Conservation (phyloP, 2,888 invertebrate species). For the Drosophila birchii region DNA sequence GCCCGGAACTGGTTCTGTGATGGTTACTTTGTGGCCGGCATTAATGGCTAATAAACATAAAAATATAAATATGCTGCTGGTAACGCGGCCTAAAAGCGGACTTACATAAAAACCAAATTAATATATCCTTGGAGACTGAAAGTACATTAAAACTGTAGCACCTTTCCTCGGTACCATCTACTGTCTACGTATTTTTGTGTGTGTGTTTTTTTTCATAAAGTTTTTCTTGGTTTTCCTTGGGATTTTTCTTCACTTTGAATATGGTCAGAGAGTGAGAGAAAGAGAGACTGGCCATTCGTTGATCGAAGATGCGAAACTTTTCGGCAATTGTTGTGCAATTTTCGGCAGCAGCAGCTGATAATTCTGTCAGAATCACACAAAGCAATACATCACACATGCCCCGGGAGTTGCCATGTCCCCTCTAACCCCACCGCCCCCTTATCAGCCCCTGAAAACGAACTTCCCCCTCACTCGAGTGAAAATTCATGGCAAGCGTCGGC, state of each 20-base stretch:
- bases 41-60: conserved; percentile 77
- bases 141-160: conserved; percentile 43
- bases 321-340: conserved; percentile 65
- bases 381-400: conserved; percentile 75
- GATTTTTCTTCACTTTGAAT: background rate
- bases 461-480: conserved; percentile 20
- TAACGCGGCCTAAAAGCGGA: conserved; percentile 54
- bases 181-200: background rate
- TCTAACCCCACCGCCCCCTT: background rate
- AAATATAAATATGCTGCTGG: conserved; percentile 23
- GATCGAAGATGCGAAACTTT: conserved; percentile 46
- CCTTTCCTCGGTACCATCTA: background rate
- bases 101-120: conserved; percentile 75
- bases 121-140: conserved; percentile 76
- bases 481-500: conserved; percentile 75
- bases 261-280: background rate
- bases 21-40: conserved; percentile 49
- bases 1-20: background rate
- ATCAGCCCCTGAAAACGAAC: background rate
- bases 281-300: conserved; percentile 18
- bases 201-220: background rate
- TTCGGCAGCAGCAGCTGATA: conserved; percentile 74
- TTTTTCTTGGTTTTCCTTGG: background rate
- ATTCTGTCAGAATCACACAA: conserved; percentile 79
- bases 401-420: conserved; percentile 7